These are phyloP conservation scores for Drosophila jambulina DNA, from an alignment of 1,140 invertebrate genomes.

Conservation along the genomic window DNA sequence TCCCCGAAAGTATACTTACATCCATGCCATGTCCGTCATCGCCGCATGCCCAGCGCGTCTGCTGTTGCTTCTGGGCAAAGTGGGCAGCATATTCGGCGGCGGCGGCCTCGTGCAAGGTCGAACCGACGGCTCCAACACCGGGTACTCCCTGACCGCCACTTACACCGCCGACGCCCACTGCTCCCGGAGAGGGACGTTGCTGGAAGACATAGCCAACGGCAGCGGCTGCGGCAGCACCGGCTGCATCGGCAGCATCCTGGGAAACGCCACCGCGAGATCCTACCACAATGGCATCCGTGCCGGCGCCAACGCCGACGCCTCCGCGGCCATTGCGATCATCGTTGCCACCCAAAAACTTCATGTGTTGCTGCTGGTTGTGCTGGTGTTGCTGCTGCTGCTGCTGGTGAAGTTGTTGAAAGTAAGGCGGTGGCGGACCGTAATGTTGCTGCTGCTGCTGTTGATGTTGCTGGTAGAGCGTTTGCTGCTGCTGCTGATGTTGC, in stretches of 20 bases:
- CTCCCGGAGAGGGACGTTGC: conserved; percentile 74
- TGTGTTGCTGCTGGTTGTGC: conserved; percentile 68
- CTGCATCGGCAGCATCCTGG: conserved; percentile 70
- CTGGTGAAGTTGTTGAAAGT: conserved; percentile 54
- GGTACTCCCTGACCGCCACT: conserved; percentile 32
- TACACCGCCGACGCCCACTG: conserved; percentile 42
- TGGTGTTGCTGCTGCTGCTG: conserved; percentile 33
- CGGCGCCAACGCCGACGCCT: conserved; percentile 71
- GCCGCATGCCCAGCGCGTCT: conserved; percentile 80
- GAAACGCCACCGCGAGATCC: conserved; percentile 53
- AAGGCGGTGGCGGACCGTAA: conserved; percentile 57
- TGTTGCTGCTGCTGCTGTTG: conserved; percentile 51
- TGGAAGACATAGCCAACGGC: conserved; percentile 82
- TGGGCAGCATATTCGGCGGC: conserved; percentile 81
- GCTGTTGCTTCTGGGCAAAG: conserved; percentile 80
- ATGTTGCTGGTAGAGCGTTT: conserved; percentile 37
- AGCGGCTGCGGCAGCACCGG: conserved; percentile 72
- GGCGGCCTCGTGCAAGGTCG: conserved; percentile 70
- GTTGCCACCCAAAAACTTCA: conserved; percentile 84
- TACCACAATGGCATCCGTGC: conserved; percentile 60
- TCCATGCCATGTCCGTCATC: conserved; percentile 82
- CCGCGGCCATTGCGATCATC: conserved; percentile 84
- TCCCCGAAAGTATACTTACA: conserved; percentile 65
- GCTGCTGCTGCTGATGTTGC: conserved; percentile 19
- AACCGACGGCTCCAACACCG: conserved; percentile 48